Conservation (phyloP, 2,797 vertebrate genomes). For the Urosaurus nigricauda region DNA sequence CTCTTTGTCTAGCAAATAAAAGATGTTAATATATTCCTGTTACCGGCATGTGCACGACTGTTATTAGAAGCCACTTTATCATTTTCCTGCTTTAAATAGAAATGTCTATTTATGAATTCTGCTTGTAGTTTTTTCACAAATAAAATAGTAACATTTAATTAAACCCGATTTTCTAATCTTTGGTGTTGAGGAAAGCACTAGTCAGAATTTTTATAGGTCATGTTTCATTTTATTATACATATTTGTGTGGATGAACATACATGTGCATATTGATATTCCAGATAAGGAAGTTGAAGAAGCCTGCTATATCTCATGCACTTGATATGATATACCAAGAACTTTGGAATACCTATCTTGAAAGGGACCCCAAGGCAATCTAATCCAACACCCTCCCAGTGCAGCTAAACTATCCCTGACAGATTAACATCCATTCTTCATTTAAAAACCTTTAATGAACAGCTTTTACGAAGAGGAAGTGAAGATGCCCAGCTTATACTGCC, state of each 20-base stretch:
- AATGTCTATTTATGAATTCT: constrained; percentile 99
- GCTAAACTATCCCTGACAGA: too few species aligned
- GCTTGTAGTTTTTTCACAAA: constrained; percentile 99
- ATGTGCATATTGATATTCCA: background rate
- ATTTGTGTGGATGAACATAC: background rate
- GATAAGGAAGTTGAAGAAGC: background rate
- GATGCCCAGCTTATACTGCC: too few species aligned
- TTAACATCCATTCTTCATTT: too few species aligned
- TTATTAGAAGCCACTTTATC: constrained; percentile 97
- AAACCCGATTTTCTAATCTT: constrained; percentile 78
- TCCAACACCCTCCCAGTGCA: background rate
- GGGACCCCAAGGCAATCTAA: background rate
- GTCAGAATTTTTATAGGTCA: constrained; percentile 1
- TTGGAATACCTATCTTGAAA: background rate
- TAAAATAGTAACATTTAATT: constrained; percentile 98
- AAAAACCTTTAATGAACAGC: too few species aligned
- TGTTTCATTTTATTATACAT: background rate
- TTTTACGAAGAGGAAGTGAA: too few species aligned
- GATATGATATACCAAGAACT: background rate
- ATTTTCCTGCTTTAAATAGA: constrained; percentile 98
- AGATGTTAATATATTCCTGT: constrained; percentile 99
- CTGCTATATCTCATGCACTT: background rate
- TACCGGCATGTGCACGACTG: constrained; percentile 99
- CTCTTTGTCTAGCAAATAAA: constrained; percentile 97
- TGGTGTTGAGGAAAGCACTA: constrained; percentile 50